Evolutionary conservation across 2,888 invertebrate genomes (phyloP), one percentile per base, ranked within the genome.

Genomic region (Romanomermis culicivorax): DNA sequence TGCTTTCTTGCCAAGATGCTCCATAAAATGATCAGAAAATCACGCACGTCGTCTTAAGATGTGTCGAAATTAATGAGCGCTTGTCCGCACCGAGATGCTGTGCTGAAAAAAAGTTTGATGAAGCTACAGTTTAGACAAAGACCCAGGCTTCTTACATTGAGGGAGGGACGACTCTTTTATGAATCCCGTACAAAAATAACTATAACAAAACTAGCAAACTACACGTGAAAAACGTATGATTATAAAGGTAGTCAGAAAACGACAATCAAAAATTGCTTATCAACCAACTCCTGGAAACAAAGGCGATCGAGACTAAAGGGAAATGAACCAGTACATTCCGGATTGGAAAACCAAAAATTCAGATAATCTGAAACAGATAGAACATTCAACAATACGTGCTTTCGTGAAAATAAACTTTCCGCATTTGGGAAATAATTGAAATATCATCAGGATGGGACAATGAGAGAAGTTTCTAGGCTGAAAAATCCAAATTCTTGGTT

Each of bases 31-130:
- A n/a, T n/a, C n/a, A n/a, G n/a, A 11, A 36, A 36, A 36, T 36
- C 23, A 45, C 72, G 69, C 64, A 71, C 72, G 69, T 93, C 89
- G 68, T 91, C 91, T 72, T 91, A 93, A 26, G 88, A 88, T 89
- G 93, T 91, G 72, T 93, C 91, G 71, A 89, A 93, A 72, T 93
- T 91, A 47, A 82, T 81, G 54, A 93, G 77, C 1, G 91, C 89
- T 52, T 80, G 80, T 57, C 91, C 77, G 48, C 88, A 87, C 60
- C 93, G 77, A 0, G 87, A 82, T 0, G 89, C 88, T 63, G 93
- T 86, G 60, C 72, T 72, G 55, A 24, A 52, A 36, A 36, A 11
- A 7, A 36, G 17, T 17, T 36, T 11, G 7, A 36, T 7, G 7
- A 7, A 36, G 36, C 17, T 7, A 36, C 36, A 7, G 17, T 11